Evolutionary conservation across 2,888 invertebrate genomes (phyloP).

Genomic region (Melinaea menophilus): DNA sequence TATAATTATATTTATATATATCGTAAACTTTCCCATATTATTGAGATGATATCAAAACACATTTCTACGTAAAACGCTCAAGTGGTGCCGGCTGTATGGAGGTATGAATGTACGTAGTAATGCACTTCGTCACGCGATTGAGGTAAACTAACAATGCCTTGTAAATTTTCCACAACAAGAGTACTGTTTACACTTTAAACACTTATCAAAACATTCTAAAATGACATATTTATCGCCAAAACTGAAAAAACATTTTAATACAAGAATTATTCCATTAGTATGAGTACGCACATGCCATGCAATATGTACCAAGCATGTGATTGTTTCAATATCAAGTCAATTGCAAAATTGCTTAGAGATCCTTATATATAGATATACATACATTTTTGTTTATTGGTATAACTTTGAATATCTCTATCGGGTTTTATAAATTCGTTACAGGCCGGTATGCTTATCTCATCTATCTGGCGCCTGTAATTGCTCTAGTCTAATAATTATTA

Average conservation of each 20-base stretch:
- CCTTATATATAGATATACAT: slow-evolving; percentile 8
- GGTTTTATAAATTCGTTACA: slow-evolving; percentile 8
- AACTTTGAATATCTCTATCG: slow-evolving; percentile 2
- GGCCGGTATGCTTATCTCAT: slow-evolving; percentile 38
- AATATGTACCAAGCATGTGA: slow-evolving; percentile 30
- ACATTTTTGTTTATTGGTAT: neutral
- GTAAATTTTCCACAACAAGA: slow-evolving; percentile 63
- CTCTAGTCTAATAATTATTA: slow-evolving; percentile 72
- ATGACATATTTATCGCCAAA: neutral
- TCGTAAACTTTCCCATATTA: slow-evolving; percentile 50
- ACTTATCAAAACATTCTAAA: slow-evolving; percentile 38
- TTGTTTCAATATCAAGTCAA: slow-evolving; percentile 34
- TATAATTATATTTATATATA: slow-evolving; percentile 34
- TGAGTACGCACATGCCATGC: slow-evolving; percentile 21
- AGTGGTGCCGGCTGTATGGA: slow-evolving; percentile 35
- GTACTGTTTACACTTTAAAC: slow-evolving; percentile 54
- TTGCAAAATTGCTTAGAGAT: slow-evolving; percentile 35
- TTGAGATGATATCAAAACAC: slow-evolving; percentile 42
- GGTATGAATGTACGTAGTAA: slow-evolving; percentile 42
- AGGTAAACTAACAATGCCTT: slow-evolving; percentile 45
- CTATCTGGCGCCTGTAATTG: slow-evolving; percentile 75
- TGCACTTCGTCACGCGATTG: slow-evolving; percentile 52
- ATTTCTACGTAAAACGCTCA: slow-evolving; percentile 48
- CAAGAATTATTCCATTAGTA: slow-evolving; percentile 25
- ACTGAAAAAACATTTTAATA: neutral